These are phyloP conservation scores for Alethe castanea DNA, from an alignment of 2,113 vertebrate genomes.

Conservation along the genomic window DNA sequence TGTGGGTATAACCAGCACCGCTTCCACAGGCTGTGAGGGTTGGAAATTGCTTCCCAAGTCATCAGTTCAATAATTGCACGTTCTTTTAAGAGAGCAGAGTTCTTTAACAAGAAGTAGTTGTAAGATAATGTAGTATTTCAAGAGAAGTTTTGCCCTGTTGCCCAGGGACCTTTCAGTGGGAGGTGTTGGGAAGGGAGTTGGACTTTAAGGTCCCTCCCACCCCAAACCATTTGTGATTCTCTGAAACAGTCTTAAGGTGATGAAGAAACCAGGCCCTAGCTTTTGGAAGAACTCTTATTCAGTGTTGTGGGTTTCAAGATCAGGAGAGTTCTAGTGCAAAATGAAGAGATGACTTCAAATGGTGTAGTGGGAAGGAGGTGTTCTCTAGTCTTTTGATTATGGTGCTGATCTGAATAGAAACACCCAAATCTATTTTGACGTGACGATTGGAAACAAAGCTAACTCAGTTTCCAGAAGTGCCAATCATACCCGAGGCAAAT, in stretches of 20 bases:
- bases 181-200: neutral
- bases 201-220: neutral
- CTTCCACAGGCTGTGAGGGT: neutral
- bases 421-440: neutral
- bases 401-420: conserved; percentile 6
- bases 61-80: neutral
- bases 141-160: neutral
- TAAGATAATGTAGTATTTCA: neutral
- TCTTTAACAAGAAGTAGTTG: neutral
- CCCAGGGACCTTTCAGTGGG: neutral
- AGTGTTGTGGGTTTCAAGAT: neutral
- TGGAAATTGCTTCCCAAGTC: neutral
- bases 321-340: neutral
- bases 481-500: neutral
- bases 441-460: neutral
- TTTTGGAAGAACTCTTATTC: neutral
- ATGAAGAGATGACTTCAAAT: neutral
- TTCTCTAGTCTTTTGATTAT: neutral
- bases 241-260: neutral
- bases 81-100: neutral
- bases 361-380: neutral
- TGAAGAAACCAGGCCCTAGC: neutral
- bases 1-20: neutral
- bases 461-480: neutral
- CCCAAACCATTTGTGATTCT: neutral